Evolutionary conservation across 2,888 invertebrate genomes (phyloP).

Genomic region (Tiphia femorata): DNA sequence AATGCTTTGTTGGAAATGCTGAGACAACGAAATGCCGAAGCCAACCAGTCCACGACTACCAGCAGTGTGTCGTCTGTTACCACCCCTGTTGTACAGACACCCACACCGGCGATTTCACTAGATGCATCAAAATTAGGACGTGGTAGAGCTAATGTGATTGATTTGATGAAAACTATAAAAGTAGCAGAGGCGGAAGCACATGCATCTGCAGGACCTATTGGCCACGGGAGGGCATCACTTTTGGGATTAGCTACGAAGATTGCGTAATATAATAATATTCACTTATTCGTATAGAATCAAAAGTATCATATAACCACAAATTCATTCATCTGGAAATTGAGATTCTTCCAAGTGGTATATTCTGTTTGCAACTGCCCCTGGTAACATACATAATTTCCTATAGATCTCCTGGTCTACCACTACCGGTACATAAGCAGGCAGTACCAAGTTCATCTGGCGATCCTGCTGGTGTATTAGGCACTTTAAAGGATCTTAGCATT

Average conservation of each 20-base stretch:
- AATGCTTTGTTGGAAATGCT: conserved; percentile 30
- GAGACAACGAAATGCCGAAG: conserved; percentile 5
- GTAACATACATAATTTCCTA: not conserved
- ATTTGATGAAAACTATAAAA: not conserved
- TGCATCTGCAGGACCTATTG: conserved; percentile 1
- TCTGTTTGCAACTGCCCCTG: no score
- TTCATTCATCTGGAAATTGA: conserved; percentile 6
- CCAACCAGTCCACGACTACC: not conserved
- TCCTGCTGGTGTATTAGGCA: conserved; percentile 39
- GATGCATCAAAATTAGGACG: not conserved
- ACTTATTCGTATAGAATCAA: not conserved
- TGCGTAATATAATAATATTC: conserved; percentile 13
- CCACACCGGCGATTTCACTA: not conserved
- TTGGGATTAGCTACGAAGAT: conserved; percentile 3
- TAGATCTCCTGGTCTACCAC: not conserved
- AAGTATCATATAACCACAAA: not conserved
- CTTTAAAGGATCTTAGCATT: conserved; percentile 45
- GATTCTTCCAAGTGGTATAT: no score
- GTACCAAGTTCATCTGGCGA: conserved; percentile 15
- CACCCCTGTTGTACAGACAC: not conserved
- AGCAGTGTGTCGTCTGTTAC: not conserved
- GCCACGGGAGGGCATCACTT: conserved; percentile 31
- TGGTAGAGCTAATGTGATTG: conserved; percentile 26
- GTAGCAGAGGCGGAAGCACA: not conserved
- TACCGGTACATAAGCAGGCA: not conserved